phyloP scores from a whole-genome alignment of 2,797 vertebrate species.

The Rhynchotus rufescens region DNA sequence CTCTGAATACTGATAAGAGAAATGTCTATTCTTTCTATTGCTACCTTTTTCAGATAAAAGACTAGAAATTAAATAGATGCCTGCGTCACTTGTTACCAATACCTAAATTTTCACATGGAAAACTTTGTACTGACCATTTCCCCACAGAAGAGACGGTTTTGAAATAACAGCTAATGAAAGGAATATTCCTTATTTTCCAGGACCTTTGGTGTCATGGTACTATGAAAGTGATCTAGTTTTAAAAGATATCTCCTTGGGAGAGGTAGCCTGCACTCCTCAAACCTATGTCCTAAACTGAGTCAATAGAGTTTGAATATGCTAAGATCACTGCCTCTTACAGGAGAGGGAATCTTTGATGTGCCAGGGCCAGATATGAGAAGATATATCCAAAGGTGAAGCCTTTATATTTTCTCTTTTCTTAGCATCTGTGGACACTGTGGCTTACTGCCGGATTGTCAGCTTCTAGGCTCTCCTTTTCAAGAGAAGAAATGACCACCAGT shows the following conservation, averaged over 20 bases:
- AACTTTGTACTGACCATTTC: neutral
- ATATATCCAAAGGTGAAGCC: neutral
- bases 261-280: neutral
- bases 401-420: neutral
- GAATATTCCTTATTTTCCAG: neutral
- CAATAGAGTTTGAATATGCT: neutral
- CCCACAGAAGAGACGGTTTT: neutral
- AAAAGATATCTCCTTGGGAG: neutral
- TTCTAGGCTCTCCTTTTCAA: neutral
- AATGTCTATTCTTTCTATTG: neutral
- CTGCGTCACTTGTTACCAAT: neutral
- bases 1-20: neutral
- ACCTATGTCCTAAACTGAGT: neutral
- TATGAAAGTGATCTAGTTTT: neutral
- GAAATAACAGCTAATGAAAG: neutral
- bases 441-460: neutral
- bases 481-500: neutral
- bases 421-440: neutral
- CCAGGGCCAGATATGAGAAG: neutral
- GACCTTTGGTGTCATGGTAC: neutral
- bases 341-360: neutral
- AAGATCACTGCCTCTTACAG: neutral
- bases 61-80: neutral
- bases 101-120: neutral
- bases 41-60: fast-evolving